A percentile compares a stretch with the other conserved stretches of the same genome.
Evolutionary conservation across 2,888 invertebrate species (phyloP).

Genomic region (Portevinia maculata): DNA sequence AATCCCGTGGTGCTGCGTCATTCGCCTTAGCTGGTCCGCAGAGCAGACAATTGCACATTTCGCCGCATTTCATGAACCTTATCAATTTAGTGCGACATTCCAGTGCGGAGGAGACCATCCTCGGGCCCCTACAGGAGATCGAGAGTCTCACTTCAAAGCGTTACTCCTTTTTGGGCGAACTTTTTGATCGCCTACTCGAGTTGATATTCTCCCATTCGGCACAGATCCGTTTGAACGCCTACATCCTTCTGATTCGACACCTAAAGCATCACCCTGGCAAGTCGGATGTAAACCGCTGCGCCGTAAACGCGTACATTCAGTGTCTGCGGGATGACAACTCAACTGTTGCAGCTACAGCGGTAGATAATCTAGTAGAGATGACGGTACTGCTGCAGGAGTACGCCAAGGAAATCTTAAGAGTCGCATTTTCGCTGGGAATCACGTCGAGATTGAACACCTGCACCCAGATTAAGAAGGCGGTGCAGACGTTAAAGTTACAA

Average conservation of each 20-base stretch:
- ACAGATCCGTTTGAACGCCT: conserved; percentile 87
- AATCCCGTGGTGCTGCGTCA: conserved; percentile 78
- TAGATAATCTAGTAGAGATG: conserved; percentile 93
- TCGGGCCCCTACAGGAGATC: conserved; percentile 88
- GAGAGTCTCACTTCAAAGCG: conserved; percentile 89
- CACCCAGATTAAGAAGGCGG: conserved; percentile 89
- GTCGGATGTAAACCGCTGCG: conserved; percentile 84
- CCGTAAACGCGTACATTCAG: conserved; percentile 90
- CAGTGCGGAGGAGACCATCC: conserved; percentile 84
- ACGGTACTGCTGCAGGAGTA: conserved; percentile 93
- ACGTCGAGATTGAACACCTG: conserved; percentile 90
- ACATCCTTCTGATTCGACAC: conserved; percentile 88
- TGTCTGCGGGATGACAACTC: conserved; percentile 92
- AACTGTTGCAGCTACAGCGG: conserved; percentile 89
- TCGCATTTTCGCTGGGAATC: conserved; percentile 92
- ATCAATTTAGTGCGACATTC: conserved; percentile 81
- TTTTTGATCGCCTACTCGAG: conserved; percentile 86
- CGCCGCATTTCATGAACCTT: conserved; percentile 80
- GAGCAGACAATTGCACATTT: conserved; percentile 79
- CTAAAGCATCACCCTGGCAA: conserved; percentile 87
- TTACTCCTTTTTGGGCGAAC: conserved; percentile 87
- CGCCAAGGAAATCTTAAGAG: conserved; percentile 89
- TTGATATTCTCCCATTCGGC: conserved; percentile 86
- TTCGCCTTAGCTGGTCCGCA: conserved; percentile 79
- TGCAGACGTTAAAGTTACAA: conserved; percentile 92